Conservation (phyloP, 2,113 vertebrate species). For the Melanerpes formicivorus region DNA sequence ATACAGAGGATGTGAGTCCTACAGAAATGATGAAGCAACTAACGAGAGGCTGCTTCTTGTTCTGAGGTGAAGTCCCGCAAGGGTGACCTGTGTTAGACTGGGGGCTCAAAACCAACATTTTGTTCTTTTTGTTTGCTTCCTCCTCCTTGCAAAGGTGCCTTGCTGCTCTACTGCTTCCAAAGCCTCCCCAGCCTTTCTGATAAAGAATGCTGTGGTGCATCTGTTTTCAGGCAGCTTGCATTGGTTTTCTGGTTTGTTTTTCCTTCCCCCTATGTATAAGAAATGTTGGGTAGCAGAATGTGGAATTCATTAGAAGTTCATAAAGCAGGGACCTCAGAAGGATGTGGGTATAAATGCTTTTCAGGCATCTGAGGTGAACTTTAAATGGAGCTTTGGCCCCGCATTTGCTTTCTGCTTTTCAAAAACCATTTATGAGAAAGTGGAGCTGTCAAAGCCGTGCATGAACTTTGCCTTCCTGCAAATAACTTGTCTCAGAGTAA, state of each 20-base stretch:
- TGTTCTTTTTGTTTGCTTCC: neutral
- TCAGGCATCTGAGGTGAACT: constrained; percentile 58
- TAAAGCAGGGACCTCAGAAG: constrained; percentile 60
- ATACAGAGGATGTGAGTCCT: neutral
- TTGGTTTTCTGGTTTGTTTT: constrained; percentile 56
- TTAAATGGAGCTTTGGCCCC: constrained; percentile 50
- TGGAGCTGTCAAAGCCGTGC: constrained; percentile 59
- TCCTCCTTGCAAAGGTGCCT: neutral
- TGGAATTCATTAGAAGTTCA: constrained; percentile 61
- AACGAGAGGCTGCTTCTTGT: neutral
- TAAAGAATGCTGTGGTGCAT: constrained; percentile 25
- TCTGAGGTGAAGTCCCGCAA: neutral
- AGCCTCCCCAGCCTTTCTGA: neutral
- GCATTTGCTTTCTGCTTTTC: constrained; percentile 41
- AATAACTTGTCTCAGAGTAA: constrained; percentile 45
- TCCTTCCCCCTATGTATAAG: constrained; percentile 45
- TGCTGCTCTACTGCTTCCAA: neutral
- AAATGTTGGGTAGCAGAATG: constrained; percentile 27
- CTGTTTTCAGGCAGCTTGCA: constrained; percentile 7
- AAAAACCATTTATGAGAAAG: constrained; percentile 67
- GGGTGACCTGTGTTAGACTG: neutral
- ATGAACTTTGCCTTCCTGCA: constrained; percentile 59
- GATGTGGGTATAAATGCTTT: constrained; percentile 59
- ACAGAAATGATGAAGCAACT: neutral
- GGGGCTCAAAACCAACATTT: neutral